A percentile compares a stretch with the other conserved stretches of the same genome.
These are phyloP conservation scores for Caenorhabditis sp. DNA, from an alignment of 2,888 invertebrate species.

Conservation along the genomic window DNA sequence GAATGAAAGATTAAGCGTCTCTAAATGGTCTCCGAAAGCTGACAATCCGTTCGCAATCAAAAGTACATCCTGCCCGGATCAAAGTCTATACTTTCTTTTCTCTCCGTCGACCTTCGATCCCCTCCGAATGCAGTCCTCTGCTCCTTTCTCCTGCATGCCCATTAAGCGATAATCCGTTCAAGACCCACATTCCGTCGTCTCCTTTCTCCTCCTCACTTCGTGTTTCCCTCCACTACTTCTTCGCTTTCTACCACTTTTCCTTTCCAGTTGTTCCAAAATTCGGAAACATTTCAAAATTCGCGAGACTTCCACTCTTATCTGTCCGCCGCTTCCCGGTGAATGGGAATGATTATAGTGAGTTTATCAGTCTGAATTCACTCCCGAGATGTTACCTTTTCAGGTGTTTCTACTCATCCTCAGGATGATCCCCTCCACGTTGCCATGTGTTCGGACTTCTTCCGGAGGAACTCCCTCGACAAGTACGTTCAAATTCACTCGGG, in stretches of 20 bases:
- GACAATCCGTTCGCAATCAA: constrained; percentile 13
- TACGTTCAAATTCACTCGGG: neutral
- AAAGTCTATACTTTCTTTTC: constrained; percentile 19
- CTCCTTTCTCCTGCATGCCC: neutral
- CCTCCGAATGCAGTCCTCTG: neutral
- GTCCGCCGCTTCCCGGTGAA: constrained; percentile 11
- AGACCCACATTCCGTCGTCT: constrained; percentile 37
- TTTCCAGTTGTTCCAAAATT: constrained; percentile 3
- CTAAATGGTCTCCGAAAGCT: neutral
- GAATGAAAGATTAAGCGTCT: neutral
- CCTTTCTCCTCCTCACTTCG: neutral
- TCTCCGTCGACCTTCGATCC: neutral
- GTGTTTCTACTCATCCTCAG: constrained; percentile 33
- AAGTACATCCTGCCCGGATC: constrained; percentile 6
- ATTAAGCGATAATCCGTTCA: constrained; percentile 47
- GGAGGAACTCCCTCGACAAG: constrained; percentile 24
- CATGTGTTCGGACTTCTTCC: constrained; percentile 25
- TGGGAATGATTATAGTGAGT: constrained; percentile 52
- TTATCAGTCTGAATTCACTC: neutral
- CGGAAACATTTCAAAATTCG: neutral
- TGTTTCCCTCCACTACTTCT: neutral
- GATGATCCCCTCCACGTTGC: constrained; percentile 9
- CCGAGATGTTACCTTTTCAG: constrained; percentile 2
- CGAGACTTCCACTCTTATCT: neutral
- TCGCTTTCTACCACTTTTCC: neutral